These are phyloP conservation scores for Eurytemora carolleeae DNA, from an alignment of 1,140 invertebrate species.

Conservation along the genomic window DNA sequence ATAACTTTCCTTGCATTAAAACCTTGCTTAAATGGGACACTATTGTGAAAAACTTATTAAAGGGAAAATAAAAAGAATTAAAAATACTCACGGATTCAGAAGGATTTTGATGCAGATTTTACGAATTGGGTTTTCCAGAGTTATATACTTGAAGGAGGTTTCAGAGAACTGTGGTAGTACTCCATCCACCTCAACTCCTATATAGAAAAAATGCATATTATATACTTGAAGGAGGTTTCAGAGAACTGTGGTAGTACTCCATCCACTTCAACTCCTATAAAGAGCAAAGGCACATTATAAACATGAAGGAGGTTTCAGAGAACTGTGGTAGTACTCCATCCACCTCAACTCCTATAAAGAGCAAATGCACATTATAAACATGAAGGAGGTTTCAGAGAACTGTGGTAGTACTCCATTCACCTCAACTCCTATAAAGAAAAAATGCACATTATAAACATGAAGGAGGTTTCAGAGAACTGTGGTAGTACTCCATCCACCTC, in stretches of 20 bases:
- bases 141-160: not conserved
- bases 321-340: not conserved
- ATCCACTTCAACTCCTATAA: not conserved
- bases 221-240: not conserved
- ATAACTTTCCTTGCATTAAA: not conserved
- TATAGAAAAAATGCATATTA: not conserved
- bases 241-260: not conserved
- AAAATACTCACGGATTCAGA: slow-evolving; percentile 2
- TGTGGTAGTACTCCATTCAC: not conserved
- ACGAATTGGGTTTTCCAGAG: not conserved
- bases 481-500: no score
- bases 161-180: not conserved
- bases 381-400: slow-evolving; percentile 1
- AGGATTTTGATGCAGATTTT: slow-evolving; percentile 5
- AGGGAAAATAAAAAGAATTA: not conserved
- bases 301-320: not conserved
- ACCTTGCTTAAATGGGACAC: not conserved
- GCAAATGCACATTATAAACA: not conserved
- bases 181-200: not conserved
- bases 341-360: not conserved
- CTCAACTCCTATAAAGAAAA: not conserved
- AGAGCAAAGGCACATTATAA: not conserved
- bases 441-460: no score
- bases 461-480: no score
- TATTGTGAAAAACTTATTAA: not conserved